These are phyloP conservation scores for Saccopteryx bilineata DNA, from an alignment of 2,113 vertebrate genomes.

Conservation along the genomic window DNA sequence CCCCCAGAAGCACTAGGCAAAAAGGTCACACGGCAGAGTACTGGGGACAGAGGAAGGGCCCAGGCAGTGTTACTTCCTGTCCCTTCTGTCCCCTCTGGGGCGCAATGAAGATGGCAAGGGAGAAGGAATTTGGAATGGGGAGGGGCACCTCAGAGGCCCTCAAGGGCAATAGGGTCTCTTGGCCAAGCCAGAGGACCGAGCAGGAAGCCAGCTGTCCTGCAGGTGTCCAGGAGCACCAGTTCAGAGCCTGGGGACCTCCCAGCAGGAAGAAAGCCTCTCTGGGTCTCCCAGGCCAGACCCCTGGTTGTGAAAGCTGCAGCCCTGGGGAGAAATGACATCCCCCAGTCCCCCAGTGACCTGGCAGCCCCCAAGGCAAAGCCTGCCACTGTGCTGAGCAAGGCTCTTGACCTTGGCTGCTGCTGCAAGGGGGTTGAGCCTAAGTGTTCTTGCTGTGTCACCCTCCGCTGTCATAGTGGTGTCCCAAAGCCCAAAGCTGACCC, in stretches of 20 bases:
- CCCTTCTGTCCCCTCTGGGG: background rate
- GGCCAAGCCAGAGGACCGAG: background rate
- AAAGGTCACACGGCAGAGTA: background rate
- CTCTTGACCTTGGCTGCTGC: background rate
- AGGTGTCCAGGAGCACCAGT: background rate
- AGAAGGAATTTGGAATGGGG: no score
- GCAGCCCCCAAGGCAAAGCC: accelerated
- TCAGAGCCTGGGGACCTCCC: background rate
- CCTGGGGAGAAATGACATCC: background rate
- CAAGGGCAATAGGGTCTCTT: background rate
- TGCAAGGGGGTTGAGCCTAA: accelerated
- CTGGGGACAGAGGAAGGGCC: background rate
- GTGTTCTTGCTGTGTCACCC: accelerated
- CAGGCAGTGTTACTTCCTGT: background rate
- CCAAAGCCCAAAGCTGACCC: background rate
- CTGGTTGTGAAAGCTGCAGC: background rate
- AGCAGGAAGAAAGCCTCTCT: background rate
- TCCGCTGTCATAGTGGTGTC: background rate
- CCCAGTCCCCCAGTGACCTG: background rate
- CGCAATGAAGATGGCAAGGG: no score
- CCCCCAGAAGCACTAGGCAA: background rate
- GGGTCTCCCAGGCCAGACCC: background rate
- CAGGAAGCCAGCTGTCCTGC: background rate
- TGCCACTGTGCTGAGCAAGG: accelerated
- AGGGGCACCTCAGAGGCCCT: no score